phyloP scores from a whole-genome alignment of 2,888 invertebrate species.

The Ceriagrion tenellum region DNA sequence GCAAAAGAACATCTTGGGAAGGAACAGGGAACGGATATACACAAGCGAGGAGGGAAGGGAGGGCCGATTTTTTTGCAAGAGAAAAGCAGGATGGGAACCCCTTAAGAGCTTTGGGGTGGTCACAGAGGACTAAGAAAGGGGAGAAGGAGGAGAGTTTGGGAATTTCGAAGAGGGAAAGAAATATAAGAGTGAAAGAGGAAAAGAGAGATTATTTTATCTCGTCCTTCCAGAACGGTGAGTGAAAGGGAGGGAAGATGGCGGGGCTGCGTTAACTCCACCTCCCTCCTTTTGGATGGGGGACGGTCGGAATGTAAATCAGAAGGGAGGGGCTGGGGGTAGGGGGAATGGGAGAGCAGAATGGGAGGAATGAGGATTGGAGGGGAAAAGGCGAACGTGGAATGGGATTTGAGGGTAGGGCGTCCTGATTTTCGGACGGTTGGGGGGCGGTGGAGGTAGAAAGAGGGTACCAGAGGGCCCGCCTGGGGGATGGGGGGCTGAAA shows the following conservation, averaged over 20 bases:
- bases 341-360: not conserved
- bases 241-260: not conserved
- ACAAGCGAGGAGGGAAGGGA: not conserved
- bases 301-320: not conserved
- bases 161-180: not conserved
- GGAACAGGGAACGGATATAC: not conserved
- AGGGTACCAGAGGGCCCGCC: too few species aligned
- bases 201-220: slow-evolving; percentile 1
- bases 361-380: not conserved
- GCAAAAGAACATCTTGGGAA: too few species aligned
- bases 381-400: too few species aligned
- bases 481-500: not conserved
- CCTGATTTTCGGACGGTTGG: not conserved
- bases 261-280: not conserved
- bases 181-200: not conserved
- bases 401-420: too few species aligned
- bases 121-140: not conserved
- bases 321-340: not conserved
- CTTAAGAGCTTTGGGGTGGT: not conserved
- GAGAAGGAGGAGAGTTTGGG: not conserved
- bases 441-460: not conserved
- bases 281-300: not conserved
- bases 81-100: not conserved
- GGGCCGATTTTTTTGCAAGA: not conserved
- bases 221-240: not conserved